These are phyloP conservation scores for Podarcis raffonei DNA, from an alignment of 2,113 vertebrate species.

Conservation along the genomic window DNA sequence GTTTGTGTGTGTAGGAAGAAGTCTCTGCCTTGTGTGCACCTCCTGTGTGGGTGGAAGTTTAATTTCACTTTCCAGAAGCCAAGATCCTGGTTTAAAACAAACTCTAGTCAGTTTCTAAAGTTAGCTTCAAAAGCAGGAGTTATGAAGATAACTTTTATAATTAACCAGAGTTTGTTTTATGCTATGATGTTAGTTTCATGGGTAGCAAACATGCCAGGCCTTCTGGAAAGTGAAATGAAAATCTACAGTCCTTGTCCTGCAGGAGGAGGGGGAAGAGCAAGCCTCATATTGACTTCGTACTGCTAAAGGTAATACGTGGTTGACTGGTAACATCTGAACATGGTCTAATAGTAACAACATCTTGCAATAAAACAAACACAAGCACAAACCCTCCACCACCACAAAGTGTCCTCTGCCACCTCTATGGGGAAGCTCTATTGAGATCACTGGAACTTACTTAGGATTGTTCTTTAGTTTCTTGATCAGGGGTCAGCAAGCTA, in stretches of 20 bases:
- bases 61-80: background rate
- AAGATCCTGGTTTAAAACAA: background rate
- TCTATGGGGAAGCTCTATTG: background rate
- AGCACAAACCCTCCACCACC: background rate
- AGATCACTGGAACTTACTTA: background rate
- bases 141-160: too few species aligned
- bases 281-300: too few species aligned
- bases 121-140: background rate
- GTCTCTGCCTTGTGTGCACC: background rate
- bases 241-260: too few species aligned
- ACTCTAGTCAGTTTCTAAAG: background rate
- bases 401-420: background rate
- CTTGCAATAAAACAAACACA: background rate
- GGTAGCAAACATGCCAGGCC: too few species aligned
- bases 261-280: too few species aligned
- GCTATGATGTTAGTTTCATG: too few species aligned
- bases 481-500: too few species aligned
- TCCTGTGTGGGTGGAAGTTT: background rate
- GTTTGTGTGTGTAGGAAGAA: background rate
- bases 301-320: too few species aligned
- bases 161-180: too few species aligned
- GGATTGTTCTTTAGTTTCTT: background rate
- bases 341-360: background rate
- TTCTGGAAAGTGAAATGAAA: too few species aligned
- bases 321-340: too few species aligned